These are phyloP conservation scores for Lepas anatifera DNA, from an alignment of 2,888 invertebrate genomes.

Conservation along the genomic window DNA sequence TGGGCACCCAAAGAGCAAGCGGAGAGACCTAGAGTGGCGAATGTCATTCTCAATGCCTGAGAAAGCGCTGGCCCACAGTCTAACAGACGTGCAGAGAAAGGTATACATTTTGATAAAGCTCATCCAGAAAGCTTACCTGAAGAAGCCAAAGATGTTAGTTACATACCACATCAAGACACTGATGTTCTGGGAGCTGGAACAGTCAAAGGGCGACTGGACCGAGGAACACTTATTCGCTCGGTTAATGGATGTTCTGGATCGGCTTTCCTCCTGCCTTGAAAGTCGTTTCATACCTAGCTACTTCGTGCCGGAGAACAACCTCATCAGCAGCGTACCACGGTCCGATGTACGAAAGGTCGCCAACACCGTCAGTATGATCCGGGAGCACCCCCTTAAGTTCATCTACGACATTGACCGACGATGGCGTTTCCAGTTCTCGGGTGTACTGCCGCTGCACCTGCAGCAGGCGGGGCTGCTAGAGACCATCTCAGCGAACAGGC, in stretches of 20 bases:
- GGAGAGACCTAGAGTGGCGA: neutral
- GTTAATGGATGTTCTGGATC: no score
- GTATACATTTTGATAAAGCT: neutral
- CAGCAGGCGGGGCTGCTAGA: neutral
- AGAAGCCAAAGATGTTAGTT: neutral
- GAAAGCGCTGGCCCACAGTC: neutral
- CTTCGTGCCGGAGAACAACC: neutral
- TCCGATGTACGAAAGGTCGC: no score
- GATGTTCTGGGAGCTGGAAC: neutral
- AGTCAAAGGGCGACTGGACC: neutral
- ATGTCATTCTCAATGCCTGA: neutral
- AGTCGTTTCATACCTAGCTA: no score
- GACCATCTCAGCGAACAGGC: no score
- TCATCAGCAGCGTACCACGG: no score
- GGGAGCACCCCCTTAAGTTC: no score
- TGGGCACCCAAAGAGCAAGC: neutral
- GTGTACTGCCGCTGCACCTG: neutral
- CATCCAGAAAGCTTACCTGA: neutral
- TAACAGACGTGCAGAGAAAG: neutral
- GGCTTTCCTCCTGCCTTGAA: no score
- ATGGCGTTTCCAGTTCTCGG: no score
- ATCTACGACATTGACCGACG: no score
- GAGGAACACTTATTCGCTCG: neutral
- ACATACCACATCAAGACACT: neutral
- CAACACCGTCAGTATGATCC: no score